Conservation (phyloP, 2,113 vertebrate genomes). For the Syngnathoides biaculeatus region DNA sequence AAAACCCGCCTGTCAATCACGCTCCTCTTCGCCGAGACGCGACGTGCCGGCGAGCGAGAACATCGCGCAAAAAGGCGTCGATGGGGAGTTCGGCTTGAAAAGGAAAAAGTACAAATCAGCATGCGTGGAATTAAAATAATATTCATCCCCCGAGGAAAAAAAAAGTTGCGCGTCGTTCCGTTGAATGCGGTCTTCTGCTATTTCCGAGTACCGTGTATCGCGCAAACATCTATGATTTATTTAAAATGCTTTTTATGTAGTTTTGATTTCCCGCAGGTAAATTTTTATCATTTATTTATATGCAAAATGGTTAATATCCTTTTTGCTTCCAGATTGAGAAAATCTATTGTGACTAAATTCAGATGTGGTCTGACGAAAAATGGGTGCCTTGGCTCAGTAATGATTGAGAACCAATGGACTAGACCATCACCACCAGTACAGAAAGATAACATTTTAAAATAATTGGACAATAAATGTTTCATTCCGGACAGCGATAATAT, state of each 20-base stretch:
- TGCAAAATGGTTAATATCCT: too few species aligned
- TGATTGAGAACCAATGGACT: too few species aligned
- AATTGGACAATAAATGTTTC: neutral
- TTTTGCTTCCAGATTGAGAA: too few species aligned
- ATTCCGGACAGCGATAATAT: neutral
- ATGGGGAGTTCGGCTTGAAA: constrained; percentile 40
- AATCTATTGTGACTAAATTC: too few species aligned
- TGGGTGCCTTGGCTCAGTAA: too few species aligned
- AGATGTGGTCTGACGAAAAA: too few species aligned
- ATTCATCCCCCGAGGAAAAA: constrained; percentile 23
- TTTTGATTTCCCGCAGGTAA: too few species aligned
- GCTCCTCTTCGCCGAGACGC: constrained; percentile 18
- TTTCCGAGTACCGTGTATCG: neutral
- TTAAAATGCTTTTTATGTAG: too few species aligned
- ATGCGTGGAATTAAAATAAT: constrained; percentile 11
- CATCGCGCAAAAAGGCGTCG: constrained; percentile 31
- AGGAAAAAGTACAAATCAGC: constrained; percentile 6
- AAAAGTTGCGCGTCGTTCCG: constrained; percentile 18
- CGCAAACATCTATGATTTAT: too few species aligned
- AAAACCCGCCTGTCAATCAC: constrained; percentile 50
- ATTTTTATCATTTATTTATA: too few species aligned
- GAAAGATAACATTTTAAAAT: neutral
- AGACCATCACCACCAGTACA: too few species aligned
- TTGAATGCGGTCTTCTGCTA: neutral
- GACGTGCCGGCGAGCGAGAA: constrained; percentile 9